Conservation (phyloP, 1,140 invertebrate genomes). For the Pogonomyrmex barbatus region DNA sequence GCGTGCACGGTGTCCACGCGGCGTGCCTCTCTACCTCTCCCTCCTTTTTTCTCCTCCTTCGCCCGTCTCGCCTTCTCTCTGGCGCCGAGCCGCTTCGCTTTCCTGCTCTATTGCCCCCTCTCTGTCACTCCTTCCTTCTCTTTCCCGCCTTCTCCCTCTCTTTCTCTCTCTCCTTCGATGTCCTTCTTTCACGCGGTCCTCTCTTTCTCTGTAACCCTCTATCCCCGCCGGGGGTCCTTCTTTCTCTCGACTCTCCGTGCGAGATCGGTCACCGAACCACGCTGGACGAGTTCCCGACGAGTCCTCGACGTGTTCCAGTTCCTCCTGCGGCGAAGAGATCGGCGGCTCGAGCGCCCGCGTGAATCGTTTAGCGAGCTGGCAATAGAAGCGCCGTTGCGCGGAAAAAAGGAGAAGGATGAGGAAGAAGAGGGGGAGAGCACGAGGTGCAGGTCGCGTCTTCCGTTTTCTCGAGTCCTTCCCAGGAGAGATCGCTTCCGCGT, state of each 20-base stretch:
- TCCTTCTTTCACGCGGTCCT: conserved; percentile 8
- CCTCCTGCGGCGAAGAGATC: conserved; percentile 24
- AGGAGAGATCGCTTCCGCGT: background rate
- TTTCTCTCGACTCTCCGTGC: conserved; percentile 32
- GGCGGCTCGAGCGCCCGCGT: conserved; percentile 25
- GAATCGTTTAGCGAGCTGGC: conserved; percentile 41
- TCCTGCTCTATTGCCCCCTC: conserved; percentile 52
- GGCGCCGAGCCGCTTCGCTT: conserved; percentile 36
- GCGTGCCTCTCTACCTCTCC: conserved; percentile 53
- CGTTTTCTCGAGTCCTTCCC: background rate
- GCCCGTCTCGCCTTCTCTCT: conserved; percentile 58
- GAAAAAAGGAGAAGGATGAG: background rate
- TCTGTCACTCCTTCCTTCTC: conserved; percentile 40
- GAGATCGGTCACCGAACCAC: conserved; percentile 74
- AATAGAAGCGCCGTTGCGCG: conserved; percentile 14
- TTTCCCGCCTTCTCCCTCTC: conserved; percentile 1
- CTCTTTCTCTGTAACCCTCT: conserved; percentile 6
- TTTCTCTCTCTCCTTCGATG: conserved; percentile 21
- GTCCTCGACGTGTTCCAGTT: conserved; percentile 53
- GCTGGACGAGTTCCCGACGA: conserved; percentile 60
- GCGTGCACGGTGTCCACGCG: conserved; percentile 67
- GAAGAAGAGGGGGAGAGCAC: no score
- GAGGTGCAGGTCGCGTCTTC: background rate
- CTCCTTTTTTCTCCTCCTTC: conserved; percentile 39
- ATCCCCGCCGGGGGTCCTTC: conserved; percentile 44